These are phyloP conservation scores for Hydrozoanthus tunicans DNA, from an alignment of 64 coral and sea anemone species.

Conservation along the genomic window DNA sequence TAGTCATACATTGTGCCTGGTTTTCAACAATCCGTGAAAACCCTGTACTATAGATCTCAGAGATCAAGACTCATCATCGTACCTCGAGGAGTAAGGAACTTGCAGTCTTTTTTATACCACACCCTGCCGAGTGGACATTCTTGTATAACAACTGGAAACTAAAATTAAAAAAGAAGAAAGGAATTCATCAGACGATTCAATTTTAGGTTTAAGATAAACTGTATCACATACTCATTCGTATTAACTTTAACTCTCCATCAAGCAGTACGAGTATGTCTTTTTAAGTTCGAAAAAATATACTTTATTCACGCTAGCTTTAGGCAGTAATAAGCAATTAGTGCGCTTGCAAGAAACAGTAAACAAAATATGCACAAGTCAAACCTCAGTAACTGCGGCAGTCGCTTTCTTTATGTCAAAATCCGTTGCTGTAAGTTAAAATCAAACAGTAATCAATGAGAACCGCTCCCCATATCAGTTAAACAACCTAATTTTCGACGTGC, in stretches of 20 bases:
- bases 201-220: too few relatives aligned
- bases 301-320: background rate
- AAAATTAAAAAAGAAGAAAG: background rate
- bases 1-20: too few relatives aligned
- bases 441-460: background rate
- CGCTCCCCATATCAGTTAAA: too few relatives aligned
- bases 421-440: slow-evolving; percentile 64
- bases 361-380: background rate
- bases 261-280: too few relatives aligned
- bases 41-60: too few relatives aligned
- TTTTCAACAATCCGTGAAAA: too few relatives aligned
- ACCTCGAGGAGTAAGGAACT: slow-evolving; percentile 87
- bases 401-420: slow-evolving; percentile 86
- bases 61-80: background rate
- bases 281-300: background rate
- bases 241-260: background rate
- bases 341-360: background rate
- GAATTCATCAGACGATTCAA: too few relatives aligned
- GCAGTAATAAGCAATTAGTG: background rate
- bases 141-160: slow-evolving; percentile 71
- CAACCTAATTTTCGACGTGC: background rate
- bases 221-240: background rate
- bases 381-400: slow-evolving; percentile 54
- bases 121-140: slow-evolving; percentile 70
- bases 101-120: slow-evolving; percentile 81